Conservation (phyloP, 2,797 vertebrate species). For the Cetoscarus ocellatus region DNA sequence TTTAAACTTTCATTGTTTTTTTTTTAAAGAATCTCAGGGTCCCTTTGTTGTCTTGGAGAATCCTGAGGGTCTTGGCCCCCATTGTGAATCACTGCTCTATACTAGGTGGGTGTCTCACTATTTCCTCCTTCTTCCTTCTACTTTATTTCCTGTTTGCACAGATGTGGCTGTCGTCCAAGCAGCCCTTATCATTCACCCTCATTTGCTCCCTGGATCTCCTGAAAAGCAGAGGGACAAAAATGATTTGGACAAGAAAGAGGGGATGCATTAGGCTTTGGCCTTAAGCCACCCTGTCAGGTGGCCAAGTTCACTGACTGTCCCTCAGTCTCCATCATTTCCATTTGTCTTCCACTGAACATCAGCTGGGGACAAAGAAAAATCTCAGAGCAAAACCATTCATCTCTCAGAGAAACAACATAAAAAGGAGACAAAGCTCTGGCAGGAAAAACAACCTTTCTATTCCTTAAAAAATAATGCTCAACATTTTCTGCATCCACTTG, state of each 20-base stretch:
- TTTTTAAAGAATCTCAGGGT: too few species aligned
- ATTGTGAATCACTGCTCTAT: too few species aligned
- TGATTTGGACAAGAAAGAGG: constrained; percentile 73
- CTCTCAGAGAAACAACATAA: constrained; percentile 60
- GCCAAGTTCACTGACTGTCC: constrained; percentile 68
- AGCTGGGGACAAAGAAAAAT: constrained; percentile 67
- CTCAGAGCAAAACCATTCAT: constrained; percentile 43
- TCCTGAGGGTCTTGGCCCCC: too few species aligned
- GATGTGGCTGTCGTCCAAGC: constrained; percentile 51
- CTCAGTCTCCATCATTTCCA: constrained; percentile 55
- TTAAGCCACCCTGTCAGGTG: constrained; percentile 84
- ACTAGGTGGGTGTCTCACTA: constrained; percentile 9
- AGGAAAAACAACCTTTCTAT: constrained; percentile 8
- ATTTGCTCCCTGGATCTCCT: constrained; percentile 55
- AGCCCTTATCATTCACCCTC: constrained; percentile 48
- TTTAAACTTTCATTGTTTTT: too few species aligned
- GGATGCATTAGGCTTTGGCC: constrained; percentile 87
- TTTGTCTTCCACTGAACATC: constrained; percentile 64
- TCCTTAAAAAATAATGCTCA: constrained; percentile 22
- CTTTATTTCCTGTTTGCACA: constrained; percentile 32
- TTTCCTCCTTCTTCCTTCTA: constrained; percentile 3
- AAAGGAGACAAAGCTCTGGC: constrained; percentile 27
- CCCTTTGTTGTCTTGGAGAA: too few species aligned
- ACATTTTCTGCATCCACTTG: constrained; percentile 23
- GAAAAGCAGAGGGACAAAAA: constrained; percentile 60